phyloP scores from a whole-genome alignment of 2,888 invertebrate species.

The Melangyna quadrimaculata region DNA sequence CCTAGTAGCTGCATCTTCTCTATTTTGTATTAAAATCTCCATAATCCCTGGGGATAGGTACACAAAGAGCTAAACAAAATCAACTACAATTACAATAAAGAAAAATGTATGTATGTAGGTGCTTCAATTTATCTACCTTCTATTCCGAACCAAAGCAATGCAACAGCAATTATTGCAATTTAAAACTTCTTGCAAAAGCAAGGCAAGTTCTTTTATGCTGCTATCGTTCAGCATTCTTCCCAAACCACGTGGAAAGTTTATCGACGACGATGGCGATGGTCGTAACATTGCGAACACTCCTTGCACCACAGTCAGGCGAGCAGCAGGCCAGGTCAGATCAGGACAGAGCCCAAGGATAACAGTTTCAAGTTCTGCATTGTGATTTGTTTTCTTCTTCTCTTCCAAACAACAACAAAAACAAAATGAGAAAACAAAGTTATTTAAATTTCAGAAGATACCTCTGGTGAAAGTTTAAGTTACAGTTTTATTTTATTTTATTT shows the following conservation, averaged over 20 bases:
- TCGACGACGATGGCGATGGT: too few species aligned
- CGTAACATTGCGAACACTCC: not conserved
- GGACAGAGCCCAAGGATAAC: not conserved
- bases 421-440: not conserved
- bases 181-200: not conserved
- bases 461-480: not conserved
- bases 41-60: not conserved
- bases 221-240: not conserved
- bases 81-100: not conserved
- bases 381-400: not conserved
- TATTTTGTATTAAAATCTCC: not conserved
- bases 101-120: not conserved
- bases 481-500: not conserved
- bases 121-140: too few species aligned
- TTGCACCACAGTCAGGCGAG: not conserved
- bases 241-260: not conserved
- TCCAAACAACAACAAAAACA: not conserved
- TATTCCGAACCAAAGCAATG: not conserved
- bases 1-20: not conserved
- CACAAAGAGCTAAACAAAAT: not conserved
- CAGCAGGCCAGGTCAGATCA: not conserved
- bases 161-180: slow-evolving; percentile 5
- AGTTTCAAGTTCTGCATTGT: slow-evolving; percentile 7
- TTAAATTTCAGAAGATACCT: not conserved
- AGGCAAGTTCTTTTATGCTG: not conserved